A percentile compares a stretch with the other conserved stretches of the same genome.
Evolutionary conservation across 1,140 invertebrate genomes (phyloP).

Genomic region (Bombus pascuorum): DNA sequence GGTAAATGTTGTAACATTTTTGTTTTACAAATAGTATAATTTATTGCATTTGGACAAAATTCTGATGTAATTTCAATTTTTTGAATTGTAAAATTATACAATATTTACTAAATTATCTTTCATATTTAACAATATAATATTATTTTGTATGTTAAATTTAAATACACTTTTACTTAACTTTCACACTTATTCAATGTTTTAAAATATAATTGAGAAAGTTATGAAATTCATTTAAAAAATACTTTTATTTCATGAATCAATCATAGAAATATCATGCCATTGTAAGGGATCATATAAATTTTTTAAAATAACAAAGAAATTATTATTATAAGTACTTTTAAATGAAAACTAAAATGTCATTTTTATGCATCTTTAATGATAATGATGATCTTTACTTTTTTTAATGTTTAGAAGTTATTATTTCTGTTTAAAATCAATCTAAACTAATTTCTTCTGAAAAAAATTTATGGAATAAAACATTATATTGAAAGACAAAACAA

Average conservation of each 20-base stretch:
- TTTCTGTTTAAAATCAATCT: slow-evolving; percentile 27
- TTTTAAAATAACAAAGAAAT: not conserved
- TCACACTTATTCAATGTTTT: not conserved
- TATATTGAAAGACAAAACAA: slow-evolving; percentile 10
- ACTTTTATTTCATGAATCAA: not conserved
- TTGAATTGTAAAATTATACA: not conserved
- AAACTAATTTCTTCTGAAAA: slow-evolving; percentile 56
- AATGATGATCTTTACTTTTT: slow-evolving; percentile 40
- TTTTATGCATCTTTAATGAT: not conserved
- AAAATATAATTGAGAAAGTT: not conserved
- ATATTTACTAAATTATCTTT: not conserved
- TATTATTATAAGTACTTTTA: not conserved
- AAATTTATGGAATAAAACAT: slow-evolving; percentile 72
- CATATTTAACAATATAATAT: not conserved
- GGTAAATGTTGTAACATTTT: slow-evolving; percentile 71
- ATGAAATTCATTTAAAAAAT: not conserved
- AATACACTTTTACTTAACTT: not conserved
- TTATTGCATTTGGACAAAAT: not conserved
- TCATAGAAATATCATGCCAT: not conserved
- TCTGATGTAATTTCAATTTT: not conserved
- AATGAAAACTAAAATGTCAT: not conserved
- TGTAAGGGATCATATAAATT: not conserved
- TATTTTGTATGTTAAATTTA: not conserved
- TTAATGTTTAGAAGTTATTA: slow-evolving; percentile 38
- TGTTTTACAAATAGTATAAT: slow-evolving; percentile 19